Evolutionary conservation across 2,797 vertebrate species (phyloP), one percentile per base, ranked within the genome.

Genomic region (Anableps anableps): DNA sequence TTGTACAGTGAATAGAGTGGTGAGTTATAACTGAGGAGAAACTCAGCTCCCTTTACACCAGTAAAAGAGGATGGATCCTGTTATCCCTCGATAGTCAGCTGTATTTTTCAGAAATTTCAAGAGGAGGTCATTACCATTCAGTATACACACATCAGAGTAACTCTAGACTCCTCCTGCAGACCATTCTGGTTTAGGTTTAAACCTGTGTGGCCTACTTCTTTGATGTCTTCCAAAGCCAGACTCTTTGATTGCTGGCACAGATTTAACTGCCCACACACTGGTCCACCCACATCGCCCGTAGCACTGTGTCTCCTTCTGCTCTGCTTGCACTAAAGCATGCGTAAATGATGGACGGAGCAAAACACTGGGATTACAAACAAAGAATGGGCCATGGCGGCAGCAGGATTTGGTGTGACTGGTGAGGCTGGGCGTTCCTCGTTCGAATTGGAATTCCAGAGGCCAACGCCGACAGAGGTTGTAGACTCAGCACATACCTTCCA

Each of bases 401-500:
- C 68, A 83, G 90, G 85, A 91, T 94, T 93, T 92, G 86, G 85
- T 93, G 91, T 82, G 88, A 94, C 91, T 85, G 88, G 91, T 87
- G 86, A 86, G 88, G 87, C 89, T 93, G 92, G 94, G 94, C 87
- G 94, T 94, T 95, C 86, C 93, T 93, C 86, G 10, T 87, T 79
- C 91, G 90, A 94, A 94, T 92, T 91, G 83, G 92, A 93, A 95
- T 95, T 95, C 93, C 94, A 94, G 93, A 94, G 91, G 90, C 93
- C 89, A 89, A 84, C 81, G 79, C 70, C 82, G 74, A 90, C 77
- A 73, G 87, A 94, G 93, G 90, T 89, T 94, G 94, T 94, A 92
- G 77, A 88, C 93, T 95, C 94, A 95, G 95, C 95, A 95, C 93
- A 96, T 96, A 95, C 93, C 94, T 96, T 96, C 93, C 94, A 89